phyloP scores from a whole-genome alignment of 2,797 vertebrate species.

The Helarctos malayanus region DNA sequence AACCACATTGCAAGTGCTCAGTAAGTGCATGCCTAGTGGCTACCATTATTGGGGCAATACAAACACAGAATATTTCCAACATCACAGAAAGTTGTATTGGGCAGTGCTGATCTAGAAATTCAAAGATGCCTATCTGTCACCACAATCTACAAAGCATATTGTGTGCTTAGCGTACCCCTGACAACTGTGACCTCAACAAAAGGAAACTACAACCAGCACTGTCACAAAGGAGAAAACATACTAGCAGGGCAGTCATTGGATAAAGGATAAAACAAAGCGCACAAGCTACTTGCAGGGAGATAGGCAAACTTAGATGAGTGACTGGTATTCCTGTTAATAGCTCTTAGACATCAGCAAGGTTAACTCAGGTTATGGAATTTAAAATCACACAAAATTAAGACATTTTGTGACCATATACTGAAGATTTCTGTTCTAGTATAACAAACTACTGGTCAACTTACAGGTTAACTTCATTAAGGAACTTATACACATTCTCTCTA shows the following conservation, averaged over 20 bases:
- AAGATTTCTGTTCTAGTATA: conserved; percentile 25
- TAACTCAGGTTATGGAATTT: background rate
- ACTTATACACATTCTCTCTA: conserved; percentile 40
- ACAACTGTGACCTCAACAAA: background rate
- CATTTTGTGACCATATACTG: background rate
- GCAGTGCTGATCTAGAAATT: background rate
- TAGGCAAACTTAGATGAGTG: background rate
- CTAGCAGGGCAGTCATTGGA: background rate
- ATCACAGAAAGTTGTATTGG: background rate
- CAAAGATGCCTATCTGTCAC: background rate
- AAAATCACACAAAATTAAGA: conserved; percentile 39
- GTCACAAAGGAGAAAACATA: background rate
- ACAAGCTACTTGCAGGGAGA: background rate
- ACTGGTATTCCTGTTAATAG: background rate
- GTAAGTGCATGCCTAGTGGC: background rate
- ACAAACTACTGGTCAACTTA: conserved; percentile 15
- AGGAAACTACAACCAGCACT: background rate
- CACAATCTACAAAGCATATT: background rate
- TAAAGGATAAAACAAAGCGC: conserved; percentile 10
- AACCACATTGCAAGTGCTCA: background rate
- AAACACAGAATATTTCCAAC: background rate
- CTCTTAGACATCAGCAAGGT: background rate
- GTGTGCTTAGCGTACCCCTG: background rate
- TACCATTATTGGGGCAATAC: background rate
- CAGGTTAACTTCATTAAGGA: background rate